Percentiles rank a stretch among this genome's conserved stretches.
Conservation (phyloP, 1,140 invertebrate species). For the Drosophila serrata region DNA sequence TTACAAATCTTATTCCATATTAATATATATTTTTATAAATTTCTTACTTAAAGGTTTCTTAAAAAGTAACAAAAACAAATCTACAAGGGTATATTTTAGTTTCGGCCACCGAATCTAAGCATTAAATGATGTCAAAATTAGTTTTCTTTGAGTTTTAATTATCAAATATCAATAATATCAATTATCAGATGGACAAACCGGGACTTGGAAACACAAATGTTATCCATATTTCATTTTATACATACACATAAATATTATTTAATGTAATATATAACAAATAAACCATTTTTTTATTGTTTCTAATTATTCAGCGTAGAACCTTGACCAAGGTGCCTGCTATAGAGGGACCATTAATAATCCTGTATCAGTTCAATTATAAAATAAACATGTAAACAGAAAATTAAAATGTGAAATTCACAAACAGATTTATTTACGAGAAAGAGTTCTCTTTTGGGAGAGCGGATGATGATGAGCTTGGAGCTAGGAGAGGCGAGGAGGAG, state of each 20-base stretch:
- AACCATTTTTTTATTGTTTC: background rate
- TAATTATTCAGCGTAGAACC: conserved; percentile 7
- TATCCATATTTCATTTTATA: conserved; percentile 3
- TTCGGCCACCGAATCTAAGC: conserved; percentile 3
- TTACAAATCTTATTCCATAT: no score
- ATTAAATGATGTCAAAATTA: background rate
- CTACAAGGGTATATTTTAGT: conserved; percentile 14
- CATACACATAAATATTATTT: conserved; percentile 3
- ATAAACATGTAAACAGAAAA: conserved; percentile 17
- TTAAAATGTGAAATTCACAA: background rate
- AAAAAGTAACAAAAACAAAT: background rate
- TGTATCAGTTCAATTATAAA: conserved; percentile 22
- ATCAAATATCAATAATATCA: no score
- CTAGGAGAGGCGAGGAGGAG: background rate
- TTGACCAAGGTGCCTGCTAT: conserved; percentile 21
- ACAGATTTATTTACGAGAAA: background rate
- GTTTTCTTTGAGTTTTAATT: background rate
- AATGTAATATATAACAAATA: conserved; percentile 1
- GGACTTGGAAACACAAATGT: conserved; percentile 2
- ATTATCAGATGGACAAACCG: conserved; percentile 7
- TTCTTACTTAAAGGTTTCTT: background rate
- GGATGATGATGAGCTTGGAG: background rate
- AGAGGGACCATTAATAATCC: conserved; percentile 19
- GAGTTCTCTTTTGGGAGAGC: conserved; percentile 4
- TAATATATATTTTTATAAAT: background rate